Percentiles rank a stretch among this genome's conserved stretches.
These are phyloP conservation scores for Andrena fulva DNA, from an alignment of 2,888 invertebrate genomes.

Conservation along the genomic window DNA sequence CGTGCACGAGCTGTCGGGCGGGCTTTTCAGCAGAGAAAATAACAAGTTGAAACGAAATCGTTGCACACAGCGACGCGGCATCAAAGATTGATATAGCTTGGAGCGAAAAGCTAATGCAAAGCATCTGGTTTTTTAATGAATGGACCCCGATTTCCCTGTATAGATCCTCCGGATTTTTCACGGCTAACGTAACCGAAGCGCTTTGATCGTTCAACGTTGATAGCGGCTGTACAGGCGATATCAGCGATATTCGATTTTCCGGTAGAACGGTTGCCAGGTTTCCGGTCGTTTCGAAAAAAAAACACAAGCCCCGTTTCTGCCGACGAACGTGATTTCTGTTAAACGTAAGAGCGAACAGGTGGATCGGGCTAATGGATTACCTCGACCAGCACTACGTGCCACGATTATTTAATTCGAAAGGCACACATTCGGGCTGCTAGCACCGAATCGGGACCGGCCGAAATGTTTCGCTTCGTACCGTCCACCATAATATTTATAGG, in stretches of 20 bases:
- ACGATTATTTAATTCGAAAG: slow-evolving; percentile 24
- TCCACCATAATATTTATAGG: neutral
- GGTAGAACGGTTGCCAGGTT: slow-evolving; percentile 22
- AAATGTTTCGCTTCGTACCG: slow-evolving; percentile 25
- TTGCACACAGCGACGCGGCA: neutral
- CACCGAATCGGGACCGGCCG: neutral
- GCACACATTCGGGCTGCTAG: neutral
- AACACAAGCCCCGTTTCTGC: neutral
- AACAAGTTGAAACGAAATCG: neutral
- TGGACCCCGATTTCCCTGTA: neutral
- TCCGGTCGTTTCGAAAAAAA: slow-evolving; percentile 36
- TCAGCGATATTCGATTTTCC: slow-evolving; percentile 56
- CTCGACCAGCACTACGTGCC: neutral
- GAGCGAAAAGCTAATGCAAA: neutral
- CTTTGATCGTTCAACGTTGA: slow-evolving; percentile 57
- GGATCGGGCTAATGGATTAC: slow-evolving; percentile 14
- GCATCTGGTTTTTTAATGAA: neutral
- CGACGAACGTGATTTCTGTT: slow-evolving; percentile 28
- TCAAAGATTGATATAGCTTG: neutral
- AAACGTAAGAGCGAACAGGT: slow-evolving; percentile 34
- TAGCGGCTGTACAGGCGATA: slow-evolving; percentile 46
- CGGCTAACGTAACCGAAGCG: slow-evolving; percentile 27
- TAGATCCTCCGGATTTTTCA: slow-evolving; percentile 30
- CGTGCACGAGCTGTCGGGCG: neutral
- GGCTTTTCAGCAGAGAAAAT: neutral